Evolutionary conservation across 2,797 vertebrate genomes (phyloP).

Genomic region (Chanos chanos): DNA sequence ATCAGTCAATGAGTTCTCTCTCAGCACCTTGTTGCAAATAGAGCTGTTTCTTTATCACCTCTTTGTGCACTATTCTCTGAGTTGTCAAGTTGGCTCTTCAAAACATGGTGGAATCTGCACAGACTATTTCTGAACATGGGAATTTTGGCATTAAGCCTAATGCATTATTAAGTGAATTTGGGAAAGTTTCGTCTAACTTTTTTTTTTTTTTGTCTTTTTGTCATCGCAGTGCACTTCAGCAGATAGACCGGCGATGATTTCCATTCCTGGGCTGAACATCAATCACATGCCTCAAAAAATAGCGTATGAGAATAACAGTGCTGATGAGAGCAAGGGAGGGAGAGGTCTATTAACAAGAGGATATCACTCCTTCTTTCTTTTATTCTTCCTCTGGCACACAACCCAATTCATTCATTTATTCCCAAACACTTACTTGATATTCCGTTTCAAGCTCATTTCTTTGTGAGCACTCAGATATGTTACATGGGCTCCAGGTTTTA

Average conservation of each 20-base stretch:
- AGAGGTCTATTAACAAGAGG: not conserved
- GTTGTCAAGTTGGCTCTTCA: slow-evolving; percentile 32
- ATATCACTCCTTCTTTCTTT: too few relatives aligned
- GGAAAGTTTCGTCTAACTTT: not conserved
- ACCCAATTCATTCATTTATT: slow-evolving; percentile 17
- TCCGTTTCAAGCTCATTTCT: slow-evolving; percentile 8
- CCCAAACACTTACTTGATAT: not conserved
- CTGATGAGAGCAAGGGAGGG: slow-evolving; percentile 20
- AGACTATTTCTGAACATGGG: slow-evolving; percentile 32
- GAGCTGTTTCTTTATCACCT: slow-evolving; percentile 22
- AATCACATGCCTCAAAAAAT: not conserved
- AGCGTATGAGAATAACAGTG: slow-evolving; percentile 21
- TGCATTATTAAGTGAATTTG: slow-evolving; percentile 37
- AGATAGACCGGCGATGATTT: slow-evolving; percentile 11
- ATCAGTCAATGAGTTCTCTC: too few relatives aligned
- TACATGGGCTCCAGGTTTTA: too few relatives aligned
- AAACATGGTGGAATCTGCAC: slow-evolving; percentile 19
- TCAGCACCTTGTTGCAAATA: slow-evolving; percentile 18
- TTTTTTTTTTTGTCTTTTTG: not conserved
- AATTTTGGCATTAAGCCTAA: slow-evolving; percentile 33
- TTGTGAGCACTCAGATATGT: too few relatives aligned
- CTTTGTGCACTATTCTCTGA: slow-evolving; percentile 8
- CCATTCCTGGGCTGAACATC: not conserved
- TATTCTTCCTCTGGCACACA: too few relatives aligned
- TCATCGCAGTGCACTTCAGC: slow-evolving; percentile 6